These are phyloP conservation scores for Theonella swinhoei DNA, from an alignment of 37 sponge, comb jelly and placozoan species.

Conservation along the genomic window DNA sequence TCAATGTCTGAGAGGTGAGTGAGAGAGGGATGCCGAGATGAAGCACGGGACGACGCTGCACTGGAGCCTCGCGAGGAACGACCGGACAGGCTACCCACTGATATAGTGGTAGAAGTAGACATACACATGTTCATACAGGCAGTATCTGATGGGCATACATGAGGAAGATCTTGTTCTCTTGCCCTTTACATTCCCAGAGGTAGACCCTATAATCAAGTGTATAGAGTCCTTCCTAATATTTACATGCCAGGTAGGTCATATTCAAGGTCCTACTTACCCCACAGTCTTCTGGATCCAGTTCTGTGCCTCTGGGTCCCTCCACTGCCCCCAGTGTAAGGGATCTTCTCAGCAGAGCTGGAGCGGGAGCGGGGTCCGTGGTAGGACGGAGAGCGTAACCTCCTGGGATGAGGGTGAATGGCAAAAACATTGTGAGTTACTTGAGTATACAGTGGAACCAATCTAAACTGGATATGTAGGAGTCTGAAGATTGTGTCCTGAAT, in stretches of 20 bases:
- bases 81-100: slow-evolving; percentile 11
- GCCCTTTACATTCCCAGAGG: background rate
- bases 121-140: background rate
- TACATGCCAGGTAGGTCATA: background rate
- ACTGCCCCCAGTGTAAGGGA: too few relatives aligned
- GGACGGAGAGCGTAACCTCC: background rate
- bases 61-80: slow-evolving; percentile 7
- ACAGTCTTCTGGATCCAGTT: background rate
- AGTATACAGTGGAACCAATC: too few relatives aligned
- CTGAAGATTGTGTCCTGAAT: too few relatives aligned
- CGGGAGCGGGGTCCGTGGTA: slow-evolving; percentile 37
- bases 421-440: too few relatives aligned
- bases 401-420: background rate
- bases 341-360: slow-evolving; percentile 67
- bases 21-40: background rate
- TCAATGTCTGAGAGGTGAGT: background rate
- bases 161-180: background rate
- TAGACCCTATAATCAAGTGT: too few relatives aligned
- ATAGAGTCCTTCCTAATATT: too few relatives aligned
- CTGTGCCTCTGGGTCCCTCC: background rate
- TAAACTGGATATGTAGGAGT: too few relatives aligned
- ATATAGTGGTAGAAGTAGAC: background rate
- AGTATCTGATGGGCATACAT: background rate
- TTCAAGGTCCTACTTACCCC: background rate
- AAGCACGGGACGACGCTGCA: background rate